phyloP scores from a whole-genome alignment of 2,113 vertebrate genomes.

The Gymnogyps californianus region DNA sequence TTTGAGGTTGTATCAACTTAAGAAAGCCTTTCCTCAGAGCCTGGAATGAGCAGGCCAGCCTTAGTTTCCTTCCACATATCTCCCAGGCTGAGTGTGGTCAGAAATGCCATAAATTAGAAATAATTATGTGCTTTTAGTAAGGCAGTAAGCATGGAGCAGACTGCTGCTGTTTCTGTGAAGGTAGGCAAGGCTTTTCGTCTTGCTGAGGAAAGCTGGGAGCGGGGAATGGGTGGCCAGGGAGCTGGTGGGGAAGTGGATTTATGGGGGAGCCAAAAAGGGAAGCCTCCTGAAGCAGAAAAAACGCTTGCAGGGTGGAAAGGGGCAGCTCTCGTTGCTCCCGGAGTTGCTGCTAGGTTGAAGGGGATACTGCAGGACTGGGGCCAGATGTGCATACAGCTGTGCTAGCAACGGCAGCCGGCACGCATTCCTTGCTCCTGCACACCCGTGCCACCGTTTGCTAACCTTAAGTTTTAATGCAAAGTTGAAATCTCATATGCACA shows the following conservation, averaged over 20 bases:
- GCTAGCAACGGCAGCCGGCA: background rate
- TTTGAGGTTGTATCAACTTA: background rate
- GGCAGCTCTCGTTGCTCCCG: rapidly evolving
- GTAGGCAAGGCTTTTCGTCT: background rate
- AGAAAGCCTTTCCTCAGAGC: background rate
- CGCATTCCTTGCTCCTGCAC: rapidly evolving
- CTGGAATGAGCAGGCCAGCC: background rate
- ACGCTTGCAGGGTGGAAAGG: background rate
- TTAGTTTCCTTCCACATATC: background rate
- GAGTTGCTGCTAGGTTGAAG: background rate
- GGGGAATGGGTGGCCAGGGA: background rate
- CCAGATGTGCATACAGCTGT: background rate
- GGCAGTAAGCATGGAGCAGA: background rate
- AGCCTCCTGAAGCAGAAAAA: background rate
- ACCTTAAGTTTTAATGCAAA: background rate
- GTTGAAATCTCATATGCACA: rapidly evolving
- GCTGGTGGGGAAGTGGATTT: background rate
- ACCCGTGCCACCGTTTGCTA: rapidly evolving
- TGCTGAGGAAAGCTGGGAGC: background rate
- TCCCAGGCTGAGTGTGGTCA: background rate
- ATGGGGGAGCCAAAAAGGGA: background rate
- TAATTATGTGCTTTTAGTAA: background rate
- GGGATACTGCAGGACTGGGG: background rate
- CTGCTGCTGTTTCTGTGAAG: background rate
- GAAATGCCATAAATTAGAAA: background rate